Evolutionary conservation across 1,140 invertebrate genomes (phyloP), one percentile per base, ranked within the genome.

Genomic region (Calliopsis andreniformis): DNA sequence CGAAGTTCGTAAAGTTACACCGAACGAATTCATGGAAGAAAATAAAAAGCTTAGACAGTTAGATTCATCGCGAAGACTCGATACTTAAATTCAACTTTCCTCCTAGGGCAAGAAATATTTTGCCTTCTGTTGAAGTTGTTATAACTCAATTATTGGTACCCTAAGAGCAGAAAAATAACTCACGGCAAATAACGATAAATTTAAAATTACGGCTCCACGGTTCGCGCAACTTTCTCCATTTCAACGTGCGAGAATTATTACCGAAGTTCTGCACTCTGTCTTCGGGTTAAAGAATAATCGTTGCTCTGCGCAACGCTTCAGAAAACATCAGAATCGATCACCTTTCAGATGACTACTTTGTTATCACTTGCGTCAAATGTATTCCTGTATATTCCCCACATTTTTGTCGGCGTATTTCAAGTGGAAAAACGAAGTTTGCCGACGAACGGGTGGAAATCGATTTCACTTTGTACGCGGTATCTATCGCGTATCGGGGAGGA

Each of bases 391-490:
- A 78, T 55, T 45, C 45, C 30, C 69, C 18, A 69, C 49, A 72
- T 76, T 73, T 78, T 78, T 73, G 73, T 64, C 43, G 64, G 23
- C 35, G 59, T 30, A 45, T 49, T 42, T 25, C 39, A 39, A 28
- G 23, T 28, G 12, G 42, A 39, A 18, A 35, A 49, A 8, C 35
- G 53, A 71, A 72, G 78, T 78, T 78, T 23, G 32, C 67, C 51
- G 63, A 35, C 42, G 62, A 47, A 25, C n/a, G 20, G 35, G 51
- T 59, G 61, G 39, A 71, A 72, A 83, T 79, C 80, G 80, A 83
- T 76, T 78, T 79, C 55, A 82, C 66, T 68, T 79, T 84, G 82
- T 83, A 76, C 67, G 53, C 62, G 70, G 67, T 83, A 84, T 84
- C 81, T 59, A 8, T 1, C 32, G 28, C 35, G 59, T 79, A 81